Percentiles rank a stretch among this genome's conserved stretches.
Conservation (phyloP, 2,888 invertebrate genomes). For the Dynastes grantii region DNA sequence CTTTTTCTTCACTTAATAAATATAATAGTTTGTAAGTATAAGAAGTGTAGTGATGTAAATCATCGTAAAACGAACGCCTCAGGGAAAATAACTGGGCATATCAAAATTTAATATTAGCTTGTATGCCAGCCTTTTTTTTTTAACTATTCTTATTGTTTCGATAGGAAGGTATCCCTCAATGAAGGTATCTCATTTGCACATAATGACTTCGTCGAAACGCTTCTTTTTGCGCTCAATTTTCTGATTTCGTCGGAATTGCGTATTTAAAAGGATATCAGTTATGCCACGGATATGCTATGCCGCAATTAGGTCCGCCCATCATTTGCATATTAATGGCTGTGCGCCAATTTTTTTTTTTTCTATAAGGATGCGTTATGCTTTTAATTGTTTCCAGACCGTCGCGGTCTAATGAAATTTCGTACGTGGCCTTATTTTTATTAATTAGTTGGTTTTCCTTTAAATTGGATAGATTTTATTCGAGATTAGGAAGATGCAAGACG, state of each 20-base stretch:
- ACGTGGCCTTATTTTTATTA: conserved; percentile 53
- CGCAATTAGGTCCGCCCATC: conserved; percentile 31
- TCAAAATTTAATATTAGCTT: conserved; percentile 22
- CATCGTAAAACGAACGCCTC: too few species aligned
- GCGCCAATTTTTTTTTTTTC: conserved; percentile 30
- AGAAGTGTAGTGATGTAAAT: too few species aligned
- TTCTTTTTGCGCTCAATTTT: not conserved
- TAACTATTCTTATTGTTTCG: not conserved
- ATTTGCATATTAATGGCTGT: conserved; percentile 42
- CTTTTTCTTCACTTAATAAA: too few species aligned
- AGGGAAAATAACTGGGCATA: too few species aligned
- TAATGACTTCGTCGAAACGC: conserved; percentile 23
- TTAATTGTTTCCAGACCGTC: conserved; percentile 54
- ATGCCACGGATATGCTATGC: conserved; percentile 13
- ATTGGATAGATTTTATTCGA: conserved; percentile 52
- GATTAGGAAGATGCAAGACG: conserved; percentile 40
- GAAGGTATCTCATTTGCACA: conserved; percentile 25
- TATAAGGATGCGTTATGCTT: conserved; percentile 39
- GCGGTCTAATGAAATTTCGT: conserved; percentile 54
- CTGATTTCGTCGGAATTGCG: conserved; percentile 29
- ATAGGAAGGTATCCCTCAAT: not conserved
- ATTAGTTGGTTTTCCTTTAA: conserved; percentile 52
- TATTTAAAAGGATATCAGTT: conserved; percentile 37
- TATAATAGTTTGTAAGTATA: too few species aligned
- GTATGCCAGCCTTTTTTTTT: not conserved